Percentiles rank a stretch among this genome's conserved stretches.
These are phyloP conservation scores for Macrosiphum euphorbiae DNA, from an alignment of 2,888 invertebrate species.

Conservation along the genomic window DNA sequence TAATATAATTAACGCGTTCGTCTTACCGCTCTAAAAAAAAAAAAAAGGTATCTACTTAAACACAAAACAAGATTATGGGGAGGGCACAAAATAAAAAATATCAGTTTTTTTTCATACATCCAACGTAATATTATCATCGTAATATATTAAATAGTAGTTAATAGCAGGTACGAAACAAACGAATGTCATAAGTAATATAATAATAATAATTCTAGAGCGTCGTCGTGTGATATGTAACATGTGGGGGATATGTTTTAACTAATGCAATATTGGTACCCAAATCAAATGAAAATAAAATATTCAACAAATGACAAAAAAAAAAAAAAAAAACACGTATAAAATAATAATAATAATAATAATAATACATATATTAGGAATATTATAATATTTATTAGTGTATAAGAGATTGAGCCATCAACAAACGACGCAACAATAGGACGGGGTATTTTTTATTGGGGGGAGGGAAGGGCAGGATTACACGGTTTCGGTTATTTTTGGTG, in stretches of 20 bases:
- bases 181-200: conserved; percentile 32
- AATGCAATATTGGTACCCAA: conserved; percentile 58
- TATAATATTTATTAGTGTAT: background rate
- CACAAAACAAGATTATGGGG: conserved; percentile 30
- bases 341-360: conserved; percentile 47
- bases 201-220: conserved; percentile 62
- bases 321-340: conserved; percentile 38
- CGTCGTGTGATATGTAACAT: conserved; percentile 64
- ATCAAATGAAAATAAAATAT: conserved; percentile 37
- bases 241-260: conserved; percentile 63
- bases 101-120: conserved; percentile 11
- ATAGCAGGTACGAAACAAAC: conserved; percentile 62
- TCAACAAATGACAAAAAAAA: conserved; percentile 13
- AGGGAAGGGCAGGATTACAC: background rate
- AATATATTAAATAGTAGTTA: too few relatives aligned
- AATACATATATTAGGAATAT: background rate
- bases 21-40: conserved; percentile 36
- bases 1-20: conserved; percentile 24
- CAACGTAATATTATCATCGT: conserved; percentile 12
- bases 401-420: conserved; percentile 61
- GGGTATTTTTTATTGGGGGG: background rate
- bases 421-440: conserved; percentile 53
- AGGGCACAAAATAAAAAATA: conserved; percentile 1
- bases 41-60: conserved; percentile 9
- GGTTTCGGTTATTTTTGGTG: background rate